Base-by-base conservation (phyloP, 1,140 invertebrate species). In the Drosophila pandora region DNA sequence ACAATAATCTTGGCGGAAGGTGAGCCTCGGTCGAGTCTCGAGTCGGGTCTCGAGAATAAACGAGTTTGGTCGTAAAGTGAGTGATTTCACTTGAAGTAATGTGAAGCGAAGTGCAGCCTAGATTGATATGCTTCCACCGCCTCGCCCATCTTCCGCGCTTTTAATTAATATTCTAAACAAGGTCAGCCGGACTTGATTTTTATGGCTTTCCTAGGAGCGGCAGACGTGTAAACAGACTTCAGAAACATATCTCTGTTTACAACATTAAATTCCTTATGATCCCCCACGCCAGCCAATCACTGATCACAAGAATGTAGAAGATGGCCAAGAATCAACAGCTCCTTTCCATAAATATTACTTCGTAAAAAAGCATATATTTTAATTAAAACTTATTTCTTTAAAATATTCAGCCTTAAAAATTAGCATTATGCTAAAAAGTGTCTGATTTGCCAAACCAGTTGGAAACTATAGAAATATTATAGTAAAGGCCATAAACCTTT, bases 1-100 rank as follows among this genome's bases (percentile, higher is more conserved):
- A 83, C 78, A 80, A 74, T 84, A 81, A 76, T 73, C 74, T 64
- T 45, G 12, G 56, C 53, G 73, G 81, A 84, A 84, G 81, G 81
- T 84, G 81, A 84, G 63, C 72, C 65, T 60, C 73, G 50, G 82
- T 82, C 87, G 81, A 84, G 63, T 65, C 65, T 60, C 73, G 50
- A 64, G 60, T 13, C 21, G 22, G 23, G 41, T 43, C 28, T 4
- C 32, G 45, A 60, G 17, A 37, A 54, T 23, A 77, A 83, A 84
- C 81, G 10, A 64, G 81, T 84, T 84, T 77, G 53, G 43, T 69
- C 63, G 65, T 69, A 69, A 69, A 57, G 64, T 69, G 50, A 69
- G 65, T 56, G 63, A 69, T 69, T 69, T 69, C 63, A 69, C 65
- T 69, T 69, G 5, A 23, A 49, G 32, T 69, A 39, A 68, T 69